Conservation (phyloP, 2,888 invertebrate genomes). For the Caenorhabditis sinica region DNA sequence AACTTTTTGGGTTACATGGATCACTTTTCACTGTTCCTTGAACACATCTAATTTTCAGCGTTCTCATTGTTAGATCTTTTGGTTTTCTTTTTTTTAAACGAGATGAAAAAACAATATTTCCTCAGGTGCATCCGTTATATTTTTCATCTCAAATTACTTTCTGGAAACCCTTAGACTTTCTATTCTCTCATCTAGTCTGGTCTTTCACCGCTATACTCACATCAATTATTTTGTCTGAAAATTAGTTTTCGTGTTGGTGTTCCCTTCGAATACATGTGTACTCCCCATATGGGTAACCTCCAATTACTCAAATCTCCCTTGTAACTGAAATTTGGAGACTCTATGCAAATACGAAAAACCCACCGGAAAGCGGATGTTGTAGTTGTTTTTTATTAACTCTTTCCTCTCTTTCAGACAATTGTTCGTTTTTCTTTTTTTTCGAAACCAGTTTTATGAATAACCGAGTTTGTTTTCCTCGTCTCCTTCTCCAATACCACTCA, state of each 20-base stretch:
- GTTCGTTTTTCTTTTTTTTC: background rate
- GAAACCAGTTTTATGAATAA: constrained; percentile 32
- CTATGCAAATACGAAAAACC: background rate
- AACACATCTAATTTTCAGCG: background rate
- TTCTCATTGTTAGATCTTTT: background rate
- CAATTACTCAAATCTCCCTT: background rate
- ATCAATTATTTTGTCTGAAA: too few relatives aligned
- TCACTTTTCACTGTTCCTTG: background rate
- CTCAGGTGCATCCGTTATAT: constrained; percentile 13
- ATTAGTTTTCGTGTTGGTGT: background rate
- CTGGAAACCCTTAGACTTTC: constrained; percentile 9
- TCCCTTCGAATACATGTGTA: constrained; percentile 20
- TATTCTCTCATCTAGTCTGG: background rate
- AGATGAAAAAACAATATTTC: background rate
- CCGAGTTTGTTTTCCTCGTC: constrained; percentile 11
- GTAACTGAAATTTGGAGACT: background rate
- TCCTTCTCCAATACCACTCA: background rate
- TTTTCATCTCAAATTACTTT: constrained; percentile 35
- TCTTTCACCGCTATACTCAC: constrained; percentile 4
- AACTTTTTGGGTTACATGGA: background rate
- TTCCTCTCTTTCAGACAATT: constrained; percentile 9
- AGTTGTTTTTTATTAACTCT: constrained; percentile 16
- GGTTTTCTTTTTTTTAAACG: background rate
- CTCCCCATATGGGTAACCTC: constrained; percentile 45
- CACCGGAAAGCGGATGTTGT: background rate